Evolutionary conservation across 2,113 vertebrate species (phyloP).

Genomic region (Struthidea cinerea): DNA sequence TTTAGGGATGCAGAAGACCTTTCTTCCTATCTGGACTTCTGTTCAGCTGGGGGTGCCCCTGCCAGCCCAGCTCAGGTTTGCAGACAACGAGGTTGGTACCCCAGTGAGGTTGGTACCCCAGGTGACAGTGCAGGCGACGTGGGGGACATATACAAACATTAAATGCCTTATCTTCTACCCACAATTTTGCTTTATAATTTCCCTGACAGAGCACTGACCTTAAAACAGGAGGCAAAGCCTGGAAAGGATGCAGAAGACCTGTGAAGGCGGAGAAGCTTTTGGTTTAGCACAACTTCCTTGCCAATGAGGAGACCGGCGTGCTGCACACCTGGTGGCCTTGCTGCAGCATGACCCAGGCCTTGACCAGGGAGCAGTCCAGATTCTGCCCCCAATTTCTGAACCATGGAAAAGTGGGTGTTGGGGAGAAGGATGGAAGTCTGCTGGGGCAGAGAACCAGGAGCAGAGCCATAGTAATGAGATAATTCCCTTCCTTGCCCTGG

Average conservation of each 20-base stretch:
- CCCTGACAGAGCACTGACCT: neutral
- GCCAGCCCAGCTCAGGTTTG: neutral
- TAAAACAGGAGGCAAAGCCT: neutral
- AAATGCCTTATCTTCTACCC: neutral
- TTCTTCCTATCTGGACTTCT: neutral
- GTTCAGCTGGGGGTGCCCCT: neutral
- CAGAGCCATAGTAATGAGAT: neutral
- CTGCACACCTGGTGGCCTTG: neutral
- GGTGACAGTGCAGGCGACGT: rapidly evolving
- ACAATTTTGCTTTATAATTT: neutral
- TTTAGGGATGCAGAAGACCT: too few species aligned
- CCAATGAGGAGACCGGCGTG: rapidly evolving
- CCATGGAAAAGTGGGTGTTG: neutral
- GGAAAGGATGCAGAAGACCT: neutral
- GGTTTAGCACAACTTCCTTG: neutral
- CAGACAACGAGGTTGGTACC: rapidly evolving
- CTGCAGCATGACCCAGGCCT: neutral
- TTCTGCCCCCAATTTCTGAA: neutral
- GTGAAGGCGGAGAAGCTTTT: neutral
- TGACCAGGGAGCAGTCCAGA: neutral
- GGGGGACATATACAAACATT: neutral
- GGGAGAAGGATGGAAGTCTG: neutral
- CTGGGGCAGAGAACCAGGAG: neutral
- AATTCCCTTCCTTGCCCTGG: neutral
- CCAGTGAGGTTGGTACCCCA: neutral